These are phyloP conservation scores for Ichneumon xanthorius DNA, from an alignment of 2,888 invertebrate species.

Conservation along the genomic window DNA sequence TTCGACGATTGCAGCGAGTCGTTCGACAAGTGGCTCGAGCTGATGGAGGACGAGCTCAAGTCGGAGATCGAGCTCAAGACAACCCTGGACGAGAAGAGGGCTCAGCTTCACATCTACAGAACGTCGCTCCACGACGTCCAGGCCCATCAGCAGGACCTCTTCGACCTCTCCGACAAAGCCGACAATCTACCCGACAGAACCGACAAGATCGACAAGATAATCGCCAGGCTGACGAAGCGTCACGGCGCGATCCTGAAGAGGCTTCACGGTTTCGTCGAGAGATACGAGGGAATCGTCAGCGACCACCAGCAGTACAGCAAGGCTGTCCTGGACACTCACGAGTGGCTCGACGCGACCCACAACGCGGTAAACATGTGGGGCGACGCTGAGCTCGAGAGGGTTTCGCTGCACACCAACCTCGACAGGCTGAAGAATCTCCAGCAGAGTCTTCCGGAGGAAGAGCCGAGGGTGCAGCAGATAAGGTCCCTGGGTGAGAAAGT, in stretches of 20 bases:
- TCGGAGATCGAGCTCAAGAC: conserved; percentile 93
- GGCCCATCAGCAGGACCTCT: conserved; percentile 93
- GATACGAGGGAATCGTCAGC: conserved; percentile 94
- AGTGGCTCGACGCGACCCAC: conserved; percentile 94
- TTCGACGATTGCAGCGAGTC: conserved; percentile 94
- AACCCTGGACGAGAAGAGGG: conserved; percentile 96
- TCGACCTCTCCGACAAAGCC: conserved; percentile 92
- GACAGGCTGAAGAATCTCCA: conserved; percentile 93
- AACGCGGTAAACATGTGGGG: conserved; percentile 94
- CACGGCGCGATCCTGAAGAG: conserved; percentile 90
- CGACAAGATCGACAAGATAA: conserved; percentile 90
- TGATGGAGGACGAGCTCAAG: conserved; percentile 91
- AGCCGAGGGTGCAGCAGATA: conserved; percentile 92
- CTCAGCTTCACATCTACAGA: conserved; percentile 94
- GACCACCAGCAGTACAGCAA: conserved; percentile 96
- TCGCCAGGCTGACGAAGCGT: conserved; percentile 90
- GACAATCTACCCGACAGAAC: conserved; percentile 92
- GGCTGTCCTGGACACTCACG: conserved; percentile 93
- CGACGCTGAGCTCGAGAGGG: conserved; percentile 93
- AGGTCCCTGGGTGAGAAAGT: conserved; percentile 95
- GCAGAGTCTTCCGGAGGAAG: conserved; percentile 93
- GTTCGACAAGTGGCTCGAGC: conserved; percentile 92
- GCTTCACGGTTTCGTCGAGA: conserved; percentile 92
- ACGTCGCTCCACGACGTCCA: conserved; percentile 93
- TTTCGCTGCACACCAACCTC: conserved; percentile 94